Conservation (phyloP, 2,888 invertebrate genomes). For the Xanthia icteritia region DNA sequence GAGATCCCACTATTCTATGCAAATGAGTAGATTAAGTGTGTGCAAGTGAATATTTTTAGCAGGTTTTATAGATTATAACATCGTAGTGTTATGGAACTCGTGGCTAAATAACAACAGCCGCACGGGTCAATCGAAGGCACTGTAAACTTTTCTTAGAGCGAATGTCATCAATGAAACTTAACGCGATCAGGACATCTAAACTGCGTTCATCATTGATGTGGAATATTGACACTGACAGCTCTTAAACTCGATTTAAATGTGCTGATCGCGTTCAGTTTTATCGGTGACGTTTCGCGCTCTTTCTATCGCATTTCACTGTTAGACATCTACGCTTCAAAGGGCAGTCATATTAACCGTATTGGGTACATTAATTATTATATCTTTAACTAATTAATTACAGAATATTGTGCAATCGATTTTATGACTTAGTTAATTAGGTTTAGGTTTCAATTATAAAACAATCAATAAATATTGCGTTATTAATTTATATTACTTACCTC, state of each 20-base stretch:
- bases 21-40: conserved; percentile 16
- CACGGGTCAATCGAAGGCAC: too few relatives aligned
- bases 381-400: conserved; percentile 30
- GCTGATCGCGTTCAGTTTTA: not conserved
- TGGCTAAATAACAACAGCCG: too few relatives aligned
- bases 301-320: not conserved
- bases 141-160: too few relatives aligned
- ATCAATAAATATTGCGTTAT: conserved; percentile 44
- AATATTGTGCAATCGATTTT: conserved; percentile 42
- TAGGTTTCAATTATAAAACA: conserved; percentile 50
- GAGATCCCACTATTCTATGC: conserved; percentile 41
- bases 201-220: not conserved
- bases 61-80: not conserved
- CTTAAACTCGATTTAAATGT: not conserved
- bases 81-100: not conserved
- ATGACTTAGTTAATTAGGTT: conserved; percentile 9
- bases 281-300: not conserved
- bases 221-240: not conserved
- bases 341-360: not conserved
- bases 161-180: not conserved
- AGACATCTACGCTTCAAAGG: conserved; percentile 1
- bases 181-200: not conserved
- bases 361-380: not conserved
- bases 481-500: conserved; percentile 25
- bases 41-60: not conserved